These are phyloP conservation scores for Epirrhoe tristata DNA, from an alignment of 2,888 invertebrate species.

Conservation along the genomic window DNA sequence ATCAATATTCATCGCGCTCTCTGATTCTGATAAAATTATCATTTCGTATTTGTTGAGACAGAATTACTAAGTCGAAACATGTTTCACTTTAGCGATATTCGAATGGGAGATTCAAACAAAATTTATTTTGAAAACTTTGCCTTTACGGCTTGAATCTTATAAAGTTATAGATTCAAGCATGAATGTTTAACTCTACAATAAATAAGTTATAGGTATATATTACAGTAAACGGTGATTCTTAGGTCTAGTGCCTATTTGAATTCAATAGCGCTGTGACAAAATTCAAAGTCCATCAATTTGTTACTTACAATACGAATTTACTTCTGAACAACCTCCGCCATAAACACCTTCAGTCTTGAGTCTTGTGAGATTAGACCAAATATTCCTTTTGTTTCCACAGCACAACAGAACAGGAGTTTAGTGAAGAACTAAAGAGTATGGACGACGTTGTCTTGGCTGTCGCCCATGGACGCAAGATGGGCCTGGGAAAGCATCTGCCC, in stretches of 20 bases:
- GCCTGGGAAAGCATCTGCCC: conserved; percentile 73
- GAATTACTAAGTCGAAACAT: conserved; percentile 37
- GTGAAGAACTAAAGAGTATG: conserved; percentile 64
- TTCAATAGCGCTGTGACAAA: too few species aligned
- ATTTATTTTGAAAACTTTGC: conserved; percentile 1
- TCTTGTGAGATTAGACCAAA: too few species aligned
- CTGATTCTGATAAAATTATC: conserved; percentile 35
- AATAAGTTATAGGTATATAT: neutral
- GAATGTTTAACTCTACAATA: neutral
- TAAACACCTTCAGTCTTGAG: too few species aligned
- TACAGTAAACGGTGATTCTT: too few species aligned
- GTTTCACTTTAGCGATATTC: conserved; percentile 21
- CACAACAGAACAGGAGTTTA: conserved; percentile 64
- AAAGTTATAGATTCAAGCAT: neutral
- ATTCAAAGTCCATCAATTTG: too few species aligned
- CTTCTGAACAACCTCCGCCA: too few species aligned
- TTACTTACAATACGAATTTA: too few species aligned
- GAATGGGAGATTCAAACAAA: conserved; percentile 14
- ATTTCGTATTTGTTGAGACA: conserved; percentile 26
- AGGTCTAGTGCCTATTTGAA: too few species aligned
- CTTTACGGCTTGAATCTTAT: neutral
- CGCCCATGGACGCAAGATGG: conserved; percentile 71
- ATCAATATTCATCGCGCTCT: conserved; percentile 36
- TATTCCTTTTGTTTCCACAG: conserved; percentile 43
- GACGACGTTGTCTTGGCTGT: conserved; percentile 79